Conservation (phyloP, 1,140 invertebrate species). For the Maconellicoccus hirsutus region DNA sequence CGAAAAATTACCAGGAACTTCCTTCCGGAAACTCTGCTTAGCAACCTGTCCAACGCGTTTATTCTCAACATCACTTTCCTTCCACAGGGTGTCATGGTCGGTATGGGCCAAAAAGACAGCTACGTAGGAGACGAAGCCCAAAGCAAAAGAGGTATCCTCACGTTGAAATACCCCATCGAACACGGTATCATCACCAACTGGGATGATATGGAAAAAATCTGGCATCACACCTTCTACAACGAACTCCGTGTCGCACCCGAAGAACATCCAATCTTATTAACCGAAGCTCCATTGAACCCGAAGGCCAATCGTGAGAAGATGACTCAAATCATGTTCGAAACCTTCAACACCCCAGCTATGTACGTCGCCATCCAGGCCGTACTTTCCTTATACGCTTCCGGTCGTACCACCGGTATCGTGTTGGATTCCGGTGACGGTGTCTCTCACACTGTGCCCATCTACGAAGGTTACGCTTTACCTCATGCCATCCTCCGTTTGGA, state of each 20-base stretch:
- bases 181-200: slow-evolving; percentile 77
- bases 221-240: slow-evolving; percentile 62
- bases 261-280: slow-evolving; percentile 75
- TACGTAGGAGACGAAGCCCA: slow-evolving; percentile 82
- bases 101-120: slow-evolving; percentile 89
- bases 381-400: slow-evolving; percentile 71
- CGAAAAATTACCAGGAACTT: no score
- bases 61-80: background rate
- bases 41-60: no score
- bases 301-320: slow-evolving; percentile 78
- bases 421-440: slow-evolving; percentile 72
- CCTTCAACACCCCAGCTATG: slow-evolving; percentile 86
- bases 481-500: slow-evolving; percentile 79
- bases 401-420: slow-evolving; percentile 75
- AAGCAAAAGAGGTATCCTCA: slow-evolving; percentile 69
- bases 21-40: no score
- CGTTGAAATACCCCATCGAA: slow-evolving; percentile 60
- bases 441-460: slow-evolving; percentile 76
- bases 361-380: slow-evolving; percentile 75
- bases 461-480: slow-evolving; percentile 59
- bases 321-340: slow-evolving; percentile 78
- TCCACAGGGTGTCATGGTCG: slow-evolving; percentile 57
- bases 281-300: slow-evolving; percentile 73
- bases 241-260: slow-evolving; percentile 82
- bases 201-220: slow-evolving; percentile 77